Percentiles rank a stretch among this genome's conserved stretches.
phyloP scores from a whole-genome alignment of 1,140 invertebrate genomes.

The Maniola jurtina region DNA sequence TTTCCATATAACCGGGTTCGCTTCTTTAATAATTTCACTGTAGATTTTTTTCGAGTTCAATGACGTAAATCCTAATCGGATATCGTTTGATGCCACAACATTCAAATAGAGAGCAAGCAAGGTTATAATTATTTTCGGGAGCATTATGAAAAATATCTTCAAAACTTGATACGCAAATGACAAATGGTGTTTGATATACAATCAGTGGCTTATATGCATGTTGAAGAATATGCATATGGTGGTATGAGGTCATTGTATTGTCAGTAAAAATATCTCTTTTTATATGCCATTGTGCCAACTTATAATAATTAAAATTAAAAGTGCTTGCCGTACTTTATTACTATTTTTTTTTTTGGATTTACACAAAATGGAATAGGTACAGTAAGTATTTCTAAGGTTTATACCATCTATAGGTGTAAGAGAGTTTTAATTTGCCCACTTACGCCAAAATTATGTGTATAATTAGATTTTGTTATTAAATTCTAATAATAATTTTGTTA shows the following conservation, averaged over 20 bases:
- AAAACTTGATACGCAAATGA: not conserved
- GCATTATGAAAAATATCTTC: slow-evolving; percentile 21
- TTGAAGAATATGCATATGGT: slow-evolving; percentile 9
- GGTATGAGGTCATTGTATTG: slow-evolving; percentile 27
- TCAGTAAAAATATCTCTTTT: slow-evolving; percentile 16
- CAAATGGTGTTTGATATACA: slow-evolving; percentile 23
- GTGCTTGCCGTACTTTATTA: too few species aligned
- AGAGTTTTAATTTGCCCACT: too few species aligned
- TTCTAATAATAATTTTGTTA: too few species aligned
- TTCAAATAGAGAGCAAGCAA: slow-evolving; percentile 19
- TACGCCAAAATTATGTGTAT: too few species aligned
- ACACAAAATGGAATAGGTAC: too few species aligned
- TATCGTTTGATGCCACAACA: slow-evolving; percentile 45
- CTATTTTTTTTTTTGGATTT: too few species aligned
- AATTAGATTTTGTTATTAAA: too few species aligned
- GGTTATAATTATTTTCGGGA: slow-evolving; percentile 11
- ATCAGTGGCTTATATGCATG: slow-evolving; percentile 20
- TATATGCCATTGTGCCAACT: slow-evolving; percentile 4
- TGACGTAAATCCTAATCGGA: slow-evolving; percentile 44
- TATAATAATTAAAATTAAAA: too few species aligned
- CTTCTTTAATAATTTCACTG: slow-evolving; percentile 62
- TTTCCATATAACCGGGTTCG: slow-evolving; percentile 60
- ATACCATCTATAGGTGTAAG: too few species aligned
- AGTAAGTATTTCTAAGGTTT: too few species aligned
- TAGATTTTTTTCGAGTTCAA: slow-evolving; percentile 51